Evolutionary conservation across 2,888 invertebrate genomes (phyloP).

Genomic region (Sarcophaga subvicina): DNA sequence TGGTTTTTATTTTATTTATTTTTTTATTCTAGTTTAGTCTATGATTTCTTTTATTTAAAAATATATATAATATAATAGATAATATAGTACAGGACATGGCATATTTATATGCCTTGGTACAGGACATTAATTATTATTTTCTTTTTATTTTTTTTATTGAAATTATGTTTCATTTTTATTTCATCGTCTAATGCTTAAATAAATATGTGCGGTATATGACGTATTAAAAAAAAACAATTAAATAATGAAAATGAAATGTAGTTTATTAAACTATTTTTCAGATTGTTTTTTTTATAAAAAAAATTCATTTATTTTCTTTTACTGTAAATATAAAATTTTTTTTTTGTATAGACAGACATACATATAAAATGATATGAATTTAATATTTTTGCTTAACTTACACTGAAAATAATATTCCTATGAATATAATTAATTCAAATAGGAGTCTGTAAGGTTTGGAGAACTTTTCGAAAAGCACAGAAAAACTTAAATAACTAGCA

Average conservation of each 20-base stretch:
- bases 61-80: conserved; percentile 48
- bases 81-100: conserved; percentile 35
- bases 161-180: conserved; percentile 8
- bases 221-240: conserved; percentile 20
- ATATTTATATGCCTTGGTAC: too few relatives aligned
- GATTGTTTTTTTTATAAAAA: not conserved
- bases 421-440: too few relatives aligned
- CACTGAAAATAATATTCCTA: not conserved
- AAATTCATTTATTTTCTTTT: conserved; percentile 1
- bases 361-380: conserved; percentile 58
- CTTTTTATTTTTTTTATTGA: conserved; percentile 13
- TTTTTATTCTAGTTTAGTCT: conserved; percentile 43
- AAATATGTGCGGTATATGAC: conserved; percentile 64
- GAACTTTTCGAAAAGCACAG: too few relatives aligned
- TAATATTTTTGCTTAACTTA: conserved; percentile 5
- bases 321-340: not conserved
- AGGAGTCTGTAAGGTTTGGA: too few relatives aligned
- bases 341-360: conserved; percentile 20
- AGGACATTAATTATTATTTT: conserved; percentile 40
- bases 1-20: conserved; percentile 6
- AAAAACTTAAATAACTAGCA: too few relatives aligned
- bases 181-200: conserved; percentile 51
- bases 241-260: not conserved
- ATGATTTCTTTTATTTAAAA: conserved; percentile 56
- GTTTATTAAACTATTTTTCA: conserved; percentile 8